Conservation (phyloP, 1,140 invertebrate species). For the Gonatopus flavifemur region DNA sequence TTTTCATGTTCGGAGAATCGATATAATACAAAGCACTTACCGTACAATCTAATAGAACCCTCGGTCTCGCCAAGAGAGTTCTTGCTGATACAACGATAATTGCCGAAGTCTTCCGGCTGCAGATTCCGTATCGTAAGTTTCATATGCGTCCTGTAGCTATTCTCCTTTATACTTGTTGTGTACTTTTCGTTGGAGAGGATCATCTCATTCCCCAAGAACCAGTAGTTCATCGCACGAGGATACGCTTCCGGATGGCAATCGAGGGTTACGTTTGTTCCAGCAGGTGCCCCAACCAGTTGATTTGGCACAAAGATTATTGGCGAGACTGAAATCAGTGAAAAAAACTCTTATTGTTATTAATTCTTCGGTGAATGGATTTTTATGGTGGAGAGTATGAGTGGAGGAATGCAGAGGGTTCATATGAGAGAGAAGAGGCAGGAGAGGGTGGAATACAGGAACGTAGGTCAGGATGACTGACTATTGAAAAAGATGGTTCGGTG, state of each 20-base stretch:
- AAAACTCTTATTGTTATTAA: too few relatives aligned
- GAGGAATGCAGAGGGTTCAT: constrained; percentile 1
- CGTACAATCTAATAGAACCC: constrained; percentile 87
- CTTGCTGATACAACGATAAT: constrained; percentile 86
- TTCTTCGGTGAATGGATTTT: too few relatives aligned
- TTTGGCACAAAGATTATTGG: constrained; percentile 92
- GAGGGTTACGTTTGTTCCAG: constrained; percentile 85
- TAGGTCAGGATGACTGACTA: too few relatives aligned
- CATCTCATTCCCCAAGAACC: constrained; percentile 86
- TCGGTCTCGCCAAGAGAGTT: constrained; percentile 93
- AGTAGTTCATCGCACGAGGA: constrained; percentile 89
- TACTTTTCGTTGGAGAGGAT: constrained; percentile 82
- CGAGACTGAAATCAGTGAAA: constrained; percentile 67
- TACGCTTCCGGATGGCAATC: constrained; percentile 93
- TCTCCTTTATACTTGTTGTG: constrained; percentile 74
- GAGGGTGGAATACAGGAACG: too few relatives aligned
- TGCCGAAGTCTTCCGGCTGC: constrained; percentile 76
- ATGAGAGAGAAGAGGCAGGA: neutral
- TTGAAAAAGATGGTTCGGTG: too few relatives aligned
- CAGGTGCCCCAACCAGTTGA: constrained; percentile 85
- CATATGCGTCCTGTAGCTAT: constrained; percentile 84
- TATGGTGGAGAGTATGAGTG: constrained; percentile 6
- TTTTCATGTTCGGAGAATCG: neutral
- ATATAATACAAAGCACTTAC: too few relatives aligned
- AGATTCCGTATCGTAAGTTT: constrained; percentile 80